Percentiles rank a stretch among this genome's conserved stretches.
Conservation (phyloP, 2,113 vertebrate species). For the Urocitellus parryii region DNA sequence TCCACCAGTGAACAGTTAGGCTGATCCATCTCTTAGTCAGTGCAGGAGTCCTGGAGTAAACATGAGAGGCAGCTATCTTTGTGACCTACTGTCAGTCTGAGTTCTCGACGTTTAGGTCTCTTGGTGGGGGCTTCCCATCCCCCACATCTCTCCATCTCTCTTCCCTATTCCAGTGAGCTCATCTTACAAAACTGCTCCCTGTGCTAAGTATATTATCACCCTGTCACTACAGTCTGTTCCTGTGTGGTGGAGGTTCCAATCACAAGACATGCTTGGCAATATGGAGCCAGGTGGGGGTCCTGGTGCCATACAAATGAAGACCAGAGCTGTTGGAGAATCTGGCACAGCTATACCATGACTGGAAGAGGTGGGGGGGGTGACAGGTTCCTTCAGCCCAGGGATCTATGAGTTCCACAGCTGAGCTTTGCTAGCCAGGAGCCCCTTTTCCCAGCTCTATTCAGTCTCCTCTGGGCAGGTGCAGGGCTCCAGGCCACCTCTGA, state of each 20-base stretch:
- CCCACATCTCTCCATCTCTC: too few species aligned
- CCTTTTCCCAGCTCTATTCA: fast-evolving
- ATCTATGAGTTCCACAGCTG: fast-evolving
- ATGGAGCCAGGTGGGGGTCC: not conserved
- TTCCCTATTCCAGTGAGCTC: not conserved
- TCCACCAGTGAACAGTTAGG: fast-evolving
- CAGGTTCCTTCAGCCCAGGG: too few species aligned
- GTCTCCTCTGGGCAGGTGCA: too few species aligned
- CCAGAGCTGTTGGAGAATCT: not conserved
- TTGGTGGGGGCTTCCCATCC: fast-evolving
- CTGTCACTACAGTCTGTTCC: not conserved
- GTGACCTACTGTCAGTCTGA: too few species aligned
- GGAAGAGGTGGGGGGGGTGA: fast-evolving
- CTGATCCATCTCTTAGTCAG: not conserved
- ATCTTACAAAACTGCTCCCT: not conserved
- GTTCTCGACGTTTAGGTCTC: not conserved
- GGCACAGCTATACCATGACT: fast-evolving
- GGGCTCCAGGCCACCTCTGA: not conserved
- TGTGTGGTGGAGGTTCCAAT: not conserved
- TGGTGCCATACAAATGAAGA: not conserved
- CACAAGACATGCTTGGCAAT: too few species aligned
- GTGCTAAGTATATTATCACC: not conserved
- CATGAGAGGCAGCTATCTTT: not conserved
- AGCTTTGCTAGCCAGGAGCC: too few species aligned
- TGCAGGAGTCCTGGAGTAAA: too few species aligned